Base-by-base conservation (phyloP, 1,140 invertebrate species). In the Scylla paramamosain region DNA sequence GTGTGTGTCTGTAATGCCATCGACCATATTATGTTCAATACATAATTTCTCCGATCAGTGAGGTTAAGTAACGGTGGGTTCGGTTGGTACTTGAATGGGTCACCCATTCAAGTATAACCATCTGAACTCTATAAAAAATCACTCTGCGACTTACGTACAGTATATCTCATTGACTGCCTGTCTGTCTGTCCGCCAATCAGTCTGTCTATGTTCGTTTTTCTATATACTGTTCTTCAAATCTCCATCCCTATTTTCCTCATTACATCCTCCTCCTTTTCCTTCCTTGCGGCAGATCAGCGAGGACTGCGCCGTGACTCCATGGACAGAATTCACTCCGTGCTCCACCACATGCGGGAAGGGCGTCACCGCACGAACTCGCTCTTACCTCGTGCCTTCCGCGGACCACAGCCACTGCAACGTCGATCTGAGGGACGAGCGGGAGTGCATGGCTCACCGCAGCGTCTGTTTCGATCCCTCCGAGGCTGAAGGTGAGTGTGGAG, bases 281-380 rank as follows among this genome's bases (percentile, higher is more conserved):
- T 48, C 39, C 31, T 4, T 10, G 25, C 39, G 0, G 14, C 95
- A 95, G 93, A 96, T 94, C 25, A 77, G 87, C 46, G 92, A 98
- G 93, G 98, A 98, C 96, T 99, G 98, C 97, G 97, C 97, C 6
- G 98, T 98, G 12, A 98, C 97, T 0, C 98, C 98, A 52, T 99
- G 98, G 97, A 97, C 97, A 0, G 96, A 97, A n/a, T 99, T 98
- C 98, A 98, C 98, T 32, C 97, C 97, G 0, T 99, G 99, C 97
- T 99, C 98, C 0, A 98, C 98, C 84, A 98, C 97, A 25, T 99
- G 99, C 97, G 99, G 99, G n/a, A 99, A 99, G 97, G 99, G 99
- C 0, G 97, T 99, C 83, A 97, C 98, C 96, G 98, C 98, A 98
- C 97, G 98, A 95, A 98, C 97, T 0, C 97, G 99, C 93, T 97